These are phyloP conservation scores for Danio choprae DNA, from an alignment of 2,797 vertebrate species.

Conservation along the genomic window DNA sequence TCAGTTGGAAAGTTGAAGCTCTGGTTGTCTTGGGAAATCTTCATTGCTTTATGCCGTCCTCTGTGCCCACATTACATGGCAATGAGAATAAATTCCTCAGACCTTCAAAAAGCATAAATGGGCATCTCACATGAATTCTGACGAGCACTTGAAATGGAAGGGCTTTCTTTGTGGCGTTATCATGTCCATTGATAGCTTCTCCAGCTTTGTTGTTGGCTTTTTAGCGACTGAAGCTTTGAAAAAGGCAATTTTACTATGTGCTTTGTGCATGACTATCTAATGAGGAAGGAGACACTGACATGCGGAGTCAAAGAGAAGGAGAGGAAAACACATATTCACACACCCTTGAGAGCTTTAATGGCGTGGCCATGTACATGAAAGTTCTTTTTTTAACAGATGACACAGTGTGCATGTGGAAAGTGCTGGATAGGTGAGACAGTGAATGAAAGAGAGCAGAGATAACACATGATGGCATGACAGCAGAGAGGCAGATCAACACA, in stretches of 20 bases:
- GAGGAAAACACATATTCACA: background rate
- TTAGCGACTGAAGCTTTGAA: background rate
- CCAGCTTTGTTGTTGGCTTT: slow-evolving; percentile 8
- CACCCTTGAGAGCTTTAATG: slow-evolving; percentile 23
- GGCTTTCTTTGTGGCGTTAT: slow-evolving; percentile 1
- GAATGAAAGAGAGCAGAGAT: background rate
- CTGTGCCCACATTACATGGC: background rate
- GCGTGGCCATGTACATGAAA: slow-evolving; percentile 2
- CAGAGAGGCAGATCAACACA: background rate
- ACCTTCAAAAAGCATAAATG: background rate
- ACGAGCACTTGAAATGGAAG: background rate
- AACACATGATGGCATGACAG: slow-evolving; percentile 14
- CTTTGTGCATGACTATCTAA: slow-evolving; percentile 7
- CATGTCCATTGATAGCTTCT: background rate
- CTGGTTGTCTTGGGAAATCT: background rate
- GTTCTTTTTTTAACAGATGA: background rate
- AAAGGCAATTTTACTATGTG: slow-evolving; percentile 4
- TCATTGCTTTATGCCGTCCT: background rate
- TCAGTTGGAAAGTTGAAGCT: too few relatives aligned
- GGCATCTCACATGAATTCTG: background rate
- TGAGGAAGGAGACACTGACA: background rate
- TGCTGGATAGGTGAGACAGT: background rate
- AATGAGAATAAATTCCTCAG: background rate
- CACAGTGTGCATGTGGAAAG: background rate
- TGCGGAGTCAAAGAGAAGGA: background rate